A percentile compares a stretch with the other conserved stretches of the same genome.
Evolutionary conservation across 2,888 invertebrate species (phyloP).

Genomic region (Nephrocerus scutellatus): DNA sequence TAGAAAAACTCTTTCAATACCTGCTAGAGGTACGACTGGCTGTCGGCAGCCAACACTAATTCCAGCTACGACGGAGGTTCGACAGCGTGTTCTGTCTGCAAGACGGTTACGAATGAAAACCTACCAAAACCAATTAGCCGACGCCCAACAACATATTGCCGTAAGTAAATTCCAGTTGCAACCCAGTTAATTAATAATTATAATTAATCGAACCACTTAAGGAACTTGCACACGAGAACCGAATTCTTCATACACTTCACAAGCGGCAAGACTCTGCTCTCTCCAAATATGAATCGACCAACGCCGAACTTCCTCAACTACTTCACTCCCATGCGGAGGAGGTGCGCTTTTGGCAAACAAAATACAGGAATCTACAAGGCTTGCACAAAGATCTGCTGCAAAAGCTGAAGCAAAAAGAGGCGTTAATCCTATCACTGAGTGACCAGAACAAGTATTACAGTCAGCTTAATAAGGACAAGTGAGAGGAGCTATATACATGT

Average conservation of each 20-base stretch:
- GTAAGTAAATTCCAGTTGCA: too few relatives aligned
- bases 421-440: constrained; percentile 57
- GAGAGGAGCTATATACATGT: constrained; percentile 18
- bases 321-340: constrained; percentile 73
- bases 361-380: constrained; percentile 60
- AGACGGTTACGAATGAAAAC: constrained; percentile 68
- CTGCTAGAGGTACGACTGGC: constrained; percentile 9
- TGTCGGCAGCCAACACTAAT: constrained; percentile 33
- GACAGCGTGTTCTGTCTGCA: constrained; percentile 67
- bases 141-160: constrained; percentile 70
- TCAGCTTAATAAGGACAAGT: constrained; percentile 66
- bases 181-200: neutral
- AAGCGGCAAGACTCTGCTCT: constrained; percentile 74
- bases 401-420: constrained; percentile 62
- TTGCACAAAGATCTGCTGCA: constrained; percentile 58
- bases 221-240: constrained; percentile 68
- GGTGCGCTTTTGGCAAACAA: constrained; percentile 61
- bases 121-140: constrained; percentile 70
- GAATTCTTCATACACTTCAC: constrained; percentile 65
- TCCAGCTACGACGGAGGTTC: constrained; percentile 42
- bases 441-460: constrained; percentile 65
- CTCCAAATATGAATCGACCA: constrained; percentile 66
- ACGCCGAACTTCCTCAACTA: constrained; percentile 66
- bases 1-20: constrained; percentile 26
- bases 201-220: constrained; percentile 32